These are phyloP conservation scores for Lytechinus variegatus DNA, from an alignment of 35 echinoderm and acorn worm species.

Conservation along the genomic window DNA sequence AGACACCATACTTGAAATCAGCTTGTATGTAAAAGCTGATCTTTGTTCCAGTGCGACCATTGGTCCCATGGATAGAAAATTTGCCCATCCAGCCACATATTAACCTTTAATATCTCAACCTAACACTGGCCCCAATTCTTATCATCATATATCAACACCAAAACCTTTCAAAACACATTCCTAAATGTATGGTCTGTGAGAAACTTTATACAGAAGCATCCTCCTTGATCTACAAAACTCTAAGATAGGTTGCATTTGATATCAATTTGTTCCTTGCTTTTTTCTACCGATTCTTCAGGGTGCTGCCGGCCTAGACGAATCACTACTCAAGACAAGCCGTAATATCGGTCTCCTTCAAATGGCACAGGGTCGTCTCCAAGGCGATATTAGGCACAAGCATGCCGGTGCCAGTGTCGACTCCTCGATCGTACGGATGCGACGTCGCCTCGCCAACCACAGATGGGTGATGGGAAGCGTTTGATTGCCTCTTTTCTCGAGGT, in stretches of 20 bases:
- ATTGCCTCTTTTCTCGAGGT: neutral
- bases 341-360: constrained; percentile 90
- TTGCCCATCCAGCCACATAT: no score
- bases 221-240: neutral
- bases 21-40: no score
- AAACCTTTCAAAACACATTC: no score
- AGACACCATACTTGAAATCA: no score
- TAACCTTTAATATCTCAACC: no score
- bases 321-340: constrained; percentile 86
- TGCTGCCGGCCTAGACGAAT: constrained; percentile 89
- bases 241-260: no score
- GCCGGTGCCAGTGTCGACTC: constrained; percentile 90
- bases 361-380: constrained; percentile 78
- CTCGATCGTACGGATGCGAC: constrained; percentile 85
- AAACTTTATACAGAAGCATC: neutral
- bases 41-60: no score
- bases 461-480: constrained; percentile 97
- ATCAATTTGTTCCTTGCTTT: neutral
- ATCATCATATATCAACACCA: no score
- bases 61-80: no score
- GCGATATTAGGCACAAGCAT: constrained; percentile 90
- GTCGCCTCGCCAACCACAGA: constrained; percentile 94
- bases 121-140: no score
- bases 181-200: no score
- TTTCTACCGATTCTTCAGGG: constrained; percentile 62